A percentile compares a stretch with the other conserved stretches of the same genome.
phyloP scores from a whole-genome alignment of 2,113 vertebrate genomes.

The Gobius niger region DNA sequence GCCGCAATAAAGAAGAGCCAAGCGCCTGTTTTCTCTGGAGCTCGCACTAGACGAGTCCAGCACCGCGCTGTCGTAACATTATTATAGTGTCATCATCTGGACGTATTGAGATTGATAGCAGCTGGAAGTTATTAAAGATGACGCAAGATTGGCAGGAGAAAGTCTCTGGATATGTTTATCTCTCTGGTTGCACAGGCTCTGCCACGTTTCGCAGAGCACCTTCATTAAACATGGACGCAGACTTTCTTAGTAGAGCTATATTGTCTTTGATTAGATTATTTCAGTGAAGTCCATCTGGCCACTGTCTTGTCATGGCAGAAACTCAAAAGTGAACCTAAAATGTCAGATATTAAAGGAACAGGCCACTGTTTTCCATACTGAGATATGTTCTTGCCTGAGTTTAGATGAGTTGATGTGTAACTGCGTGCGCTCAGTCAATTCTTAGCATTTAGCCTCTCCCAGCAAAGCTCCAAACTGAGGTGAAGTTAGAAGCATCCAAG shows the following conservation, averaged over 20 bases:
- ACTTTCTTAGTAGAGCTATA: background rate
- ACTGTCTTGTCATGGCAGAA: too few species aligned
- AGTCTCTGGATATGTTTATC: background rate
- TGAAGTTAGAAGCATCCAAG: too few species aligned
- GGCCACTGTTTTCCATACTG: too few species aligned
- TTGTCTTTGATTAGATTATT: background rate
- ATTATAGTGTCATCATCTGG: conserved; percentile 4
- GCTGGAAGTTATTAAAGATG: conserved; percentile 10
- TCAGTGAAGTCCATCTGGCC: too few species aligned
- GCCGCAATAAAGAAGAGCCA: conserved; percentile 5
- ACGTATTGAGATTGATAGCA: background rate
- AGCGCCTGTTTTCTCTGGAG: conserved; percentile 3
- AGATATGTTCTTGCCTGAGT: too few species aligned
- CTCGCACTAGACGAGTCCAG: background rate
- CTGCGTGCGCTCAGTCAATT: too few species aligned
- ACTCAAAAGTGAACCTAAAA: too few species aligned
- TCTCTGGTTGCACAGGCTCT: background rate
- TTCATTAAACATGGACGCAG: background rate
- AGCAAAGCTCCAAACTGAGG: too few species aligned
- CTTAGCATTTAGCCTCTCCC: too few species aligned
- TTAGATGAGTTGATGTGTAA: too few species aligned
- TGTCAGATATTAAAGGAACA: too few species aligned
- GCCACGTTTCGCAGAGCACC: background rate
- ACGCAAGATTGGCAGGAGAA: background rate
- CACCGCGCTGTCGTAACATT: background rate